Percentiles rank a stretch among this genome's conserved stretches.
Evolutionary conservation across 2,888 invertebrate species (phyloP).

Genomic region (Pelosia muscerda): DNA sequence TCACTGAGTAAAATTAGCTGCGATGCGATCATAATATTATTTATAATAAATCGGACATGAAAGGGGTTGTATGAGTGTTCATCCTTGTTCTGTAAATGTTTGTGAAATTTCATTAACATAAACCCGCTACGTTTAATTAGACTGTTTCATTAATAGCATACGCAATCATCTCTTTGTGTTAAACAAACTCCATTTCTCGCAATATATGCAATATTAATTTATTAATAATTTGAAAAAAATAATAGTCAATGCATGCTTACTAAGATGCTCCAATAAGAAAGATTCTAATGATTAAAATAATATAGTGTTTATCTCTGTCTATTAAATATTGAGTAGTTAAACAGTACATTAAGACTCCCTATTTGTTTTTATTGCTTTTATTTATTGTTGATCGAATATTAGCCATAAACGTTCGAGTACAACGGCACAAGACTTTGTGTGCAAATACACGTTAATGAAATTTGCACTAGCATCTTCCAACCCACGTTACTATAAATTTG

Average conservation of each 20-base stretch:
- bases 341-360: neutral
- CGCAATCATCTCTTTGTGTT: constrained; percentile 17
- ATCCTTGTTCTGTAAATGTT: neutral
- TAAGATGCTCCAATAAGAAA: too few relatives aligned
- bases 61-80: neutral
- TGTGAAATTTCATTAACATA: constrained; percentile 12
- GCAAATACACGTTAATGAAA: too few relatives aligned
- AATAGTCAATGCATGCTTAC: too few relatives aligned
- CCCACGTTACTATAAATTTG: too few relatives aligned
- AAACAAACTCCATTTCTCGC: constrained; percentile 6
- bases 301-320: too few relatives aligned
- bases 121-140: constrained; percentile 16
- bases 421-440: too few relatives aligned
- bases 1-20: neutral
- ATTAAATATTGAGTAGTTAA: neutral
- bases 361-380: neutral
- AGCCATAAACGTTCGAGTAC: too few relatives aligned
- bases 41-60: neutral
- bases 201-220: neutral
- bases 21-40: neutral
- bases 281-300: too few relatives aligned
- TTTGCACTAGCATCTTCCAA: too few relatives aligned
- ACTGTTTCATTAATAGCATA: constrained; percentile 11
- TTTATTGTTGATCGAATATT: neutral
- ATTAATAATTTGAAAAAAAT: constrained; percentile 1